Evolutionary conservation across 2,113 vertebrate species (phyloP).

Genomic region (Pituophis catenifer): DNA sequence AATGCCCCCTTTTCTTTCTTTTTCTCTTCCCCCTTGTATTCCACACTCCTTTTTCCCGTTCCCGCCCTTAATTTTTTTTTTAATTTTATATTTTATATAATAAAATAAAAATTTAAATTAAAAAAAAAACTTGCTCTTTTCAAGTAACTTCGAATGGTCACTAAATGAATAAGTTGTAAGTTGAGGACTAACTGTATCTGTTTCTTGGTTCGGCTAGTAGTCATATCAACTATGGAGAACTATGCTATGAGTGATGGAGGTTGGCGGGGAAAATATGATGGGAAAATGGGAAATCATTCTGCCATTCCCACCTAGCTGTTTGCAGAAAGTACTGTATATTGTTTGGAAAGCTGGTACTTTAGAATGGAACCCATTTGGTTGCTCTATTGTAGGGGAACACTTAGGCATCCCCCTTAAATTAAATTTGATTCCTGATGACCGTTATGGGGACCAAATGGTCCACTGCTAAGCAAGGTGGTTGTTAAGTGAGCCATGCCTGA

Average conservation of each 20-base stretch:
- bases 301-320: neutral
- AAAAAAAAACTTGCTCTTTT: neutral
- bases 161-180: neutral
- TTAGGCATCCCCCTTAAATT: neutral
- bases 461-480: neutral
- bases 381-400: neutral
- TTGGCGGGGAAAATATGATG: neutral
- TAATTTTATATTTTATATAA: too few species aligned
- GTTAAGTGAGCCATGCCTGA: neutral
- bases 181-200: neutral
- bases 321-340: neutral
- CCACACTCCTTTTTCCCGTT: too few species aligned
- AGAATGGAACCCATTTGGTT: neutral
- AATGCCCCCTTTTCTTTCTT: too few species aligned
- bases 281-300: neutral
- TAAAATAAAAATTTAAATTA: too few species aligned
- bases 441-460: neutral
- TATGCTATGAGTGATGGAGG: neutral
- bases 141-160: neutral
- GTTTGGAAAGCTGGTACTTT: neutral
- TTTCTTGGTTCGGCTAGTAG: neutral
- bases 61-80: too few species aligned
- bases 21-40: too few species aligned
- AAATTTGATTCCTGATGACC: neutral
- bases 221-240: neutral